phyloP scores from a whole-genome alignment of 2,797 vertebrate genomes.

The Ammospiza maritima region DNA sequence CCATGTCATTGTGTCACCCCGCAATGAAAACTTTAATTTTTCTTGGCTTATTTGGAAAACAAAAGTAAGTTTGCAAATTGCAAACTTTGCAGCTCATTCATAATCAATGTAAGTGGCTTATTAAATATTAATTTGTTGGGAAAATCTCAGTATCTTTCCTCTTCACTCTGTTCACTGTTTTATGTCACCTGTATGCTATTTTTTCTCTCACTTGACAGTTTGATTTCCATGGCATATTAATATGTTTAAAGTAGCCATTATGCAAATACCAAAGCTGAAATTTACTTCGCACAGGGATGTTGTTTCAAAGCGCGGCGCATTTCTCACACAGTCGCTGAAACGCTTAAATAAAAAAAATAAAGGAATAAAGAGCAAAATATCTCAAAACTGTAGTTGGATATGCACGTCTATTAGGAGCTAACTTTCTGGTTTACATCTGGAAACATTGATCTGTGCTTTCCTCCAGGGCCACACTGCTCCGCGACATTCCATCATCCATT shows the following conservation, averaged over 20 bases:
- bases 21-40: constrained; percentile 8
- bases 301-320: background rate
- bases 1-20: background rate
- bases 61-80: constrained; percentile 27
- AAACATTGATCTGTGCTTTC: background rate
- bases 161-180: background rate
- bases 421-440: background rate
- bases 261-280: background rate
- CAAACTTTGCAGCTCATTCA: constrained; percentile 19
- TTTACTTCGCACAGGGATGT: background rate
- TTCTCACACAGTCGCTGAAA: background rate
- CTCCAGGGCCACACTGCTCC: background rate
- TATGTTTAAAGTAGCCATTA: background rate
- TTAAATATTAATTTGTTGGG: constrained; percentile 30
- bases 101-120: background rate
- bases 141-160: background rate
- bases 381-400: background rate
- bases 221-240: background rate
- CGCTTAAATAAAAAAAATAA: background rate
- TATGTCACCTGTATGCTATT: background rate
- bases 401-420: background rate
- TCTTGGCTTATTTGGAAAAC: constrained; percentile 6
- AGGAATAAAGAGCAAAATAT: background rate
- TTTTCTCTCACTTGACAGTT: background rate
- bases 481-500: background rate